phyloP scores from a whole-genome alignment of 2,888 invertebrate species.

The Platypus cylindrus region DNA sequence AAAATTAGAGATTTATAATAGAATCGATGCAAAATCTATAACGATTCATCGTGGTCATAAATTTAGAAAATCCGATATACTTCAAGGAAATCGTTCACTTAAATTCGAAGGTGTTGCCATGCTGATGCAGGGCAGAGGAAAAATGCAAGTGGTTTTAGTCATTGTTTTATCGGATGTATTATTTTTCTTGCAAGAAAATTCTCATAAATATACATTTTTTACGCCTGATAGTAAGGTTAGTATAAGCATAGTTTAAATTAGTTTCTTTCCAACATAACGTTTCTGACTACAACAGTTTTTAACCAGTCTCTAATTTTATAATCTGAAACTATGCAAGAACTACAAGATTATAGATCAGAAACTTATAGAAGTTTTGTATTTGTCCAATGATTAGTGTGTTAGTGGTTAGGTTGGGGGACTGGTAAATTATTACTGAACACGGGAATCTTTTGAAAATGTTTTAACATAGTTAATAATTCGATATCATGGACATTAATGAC shows the following conservation, averaged over 20 bases:
- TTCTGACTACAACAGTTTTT: too few species aligned
- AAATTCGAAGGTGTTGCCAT: conserved; percentile 82
- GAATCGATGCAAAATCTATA: conserved; percentile 86
- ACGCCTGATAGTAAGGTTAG: conserved; percentile 85
- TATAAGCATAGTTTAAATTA: conserved; percentile 2
- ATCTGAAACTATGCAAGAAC: too few species aligned
- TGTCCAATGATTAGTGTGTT: too few species aligned
- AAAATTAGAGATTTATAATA: conserved; percentile 82
- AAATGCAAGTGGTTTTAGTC: conserved; percentile 77
- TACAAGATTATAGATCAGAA: too few species aligned
- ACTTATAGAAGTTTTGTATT: too few species aligned
- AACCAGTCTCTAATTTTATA: too few species aligned
- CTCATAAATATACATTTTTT: conserved; percentile 86
- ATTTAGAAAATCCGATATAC: conserved; percentile 86
- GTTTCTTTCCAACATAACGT: conserved; percentile 4
- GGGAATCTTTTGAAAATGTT: too few species aligned
- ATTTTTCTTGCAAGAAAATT: conserved; percentile 80
- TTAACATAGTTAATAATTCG: too few species aligned
- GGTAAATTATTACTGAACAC: too few species aligned
- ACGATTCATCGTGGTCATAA: conserved; percentile 72
- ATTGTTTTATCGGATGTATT: conserved; percentile 85
- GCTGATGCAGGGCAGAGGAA: conserved; percentile 81
- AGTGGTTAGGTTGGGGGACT: too few species aligned
- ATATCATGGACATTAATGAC: too few species aligned
- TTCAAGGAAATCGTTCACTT: conserved; percentile 69